Evolutionary conservation across 2,113 vertebrate species (phyloP).

Genomic region (Bungarus multicinctus): DNA sequence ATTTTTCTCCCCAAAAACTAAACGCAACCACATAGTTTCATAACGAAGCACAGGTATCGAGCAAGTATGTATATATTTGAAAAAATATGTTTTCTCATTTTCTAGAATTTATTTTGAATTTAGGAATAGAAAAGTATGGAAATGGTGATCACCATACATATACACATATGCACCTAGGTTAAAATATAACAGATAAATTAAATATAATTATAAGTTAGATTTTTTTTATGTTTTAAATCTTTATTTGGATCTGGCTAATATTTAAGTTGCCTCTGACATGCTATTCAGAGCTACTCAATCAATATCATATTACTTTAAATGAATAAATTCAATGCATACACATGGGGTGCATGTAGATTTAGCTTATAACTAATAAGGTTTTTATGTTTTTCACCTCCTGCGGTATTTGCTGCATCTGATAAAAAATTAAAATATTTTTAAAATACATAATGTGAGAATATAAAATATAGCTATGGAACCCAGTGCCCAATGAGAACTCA

Average conservation of each 20-base stretch:
- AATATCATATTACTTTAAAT: not conserved
- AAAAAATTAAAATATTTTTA: not conserved
- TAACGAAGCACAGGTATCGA: too few species aligned
- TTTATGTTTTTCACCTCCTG: not conserved
- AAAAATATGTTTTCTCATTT: not conserved
- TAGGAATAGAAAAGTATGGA: not conserved
- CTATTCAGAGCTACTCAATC: not conserved
- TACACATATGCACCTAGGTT: not conserved
- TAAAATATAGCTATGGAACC: not conserved
- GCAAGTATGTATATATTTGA: not conserved
- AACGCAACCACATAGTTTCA: too few species aligned
- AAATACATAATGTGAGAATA: not conserved
- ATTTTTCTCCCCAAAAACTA: too few species aligned
- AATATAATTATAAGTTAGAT: not conserved
- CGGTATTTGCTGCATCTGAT: not conserved
- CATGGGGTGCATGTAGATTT: not conserved
- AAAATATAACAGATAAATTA: not conserved
- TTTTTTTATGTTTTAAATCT: not conserved
- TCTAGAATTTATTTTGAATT: not conserved
- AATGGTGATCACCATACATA: not conserved
- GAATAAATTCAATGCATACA: not conserved
- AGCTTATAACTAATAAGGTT: not conserved
- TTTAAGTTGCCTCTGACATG: not conserved
- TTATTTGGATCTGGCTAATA: not conserved
- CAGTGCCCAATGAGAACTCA: not conserved